Base-by-base conservation (phyloP, 2,113 vertebrate genomes). In the Sarotherodon lohbergeri region DNA sequence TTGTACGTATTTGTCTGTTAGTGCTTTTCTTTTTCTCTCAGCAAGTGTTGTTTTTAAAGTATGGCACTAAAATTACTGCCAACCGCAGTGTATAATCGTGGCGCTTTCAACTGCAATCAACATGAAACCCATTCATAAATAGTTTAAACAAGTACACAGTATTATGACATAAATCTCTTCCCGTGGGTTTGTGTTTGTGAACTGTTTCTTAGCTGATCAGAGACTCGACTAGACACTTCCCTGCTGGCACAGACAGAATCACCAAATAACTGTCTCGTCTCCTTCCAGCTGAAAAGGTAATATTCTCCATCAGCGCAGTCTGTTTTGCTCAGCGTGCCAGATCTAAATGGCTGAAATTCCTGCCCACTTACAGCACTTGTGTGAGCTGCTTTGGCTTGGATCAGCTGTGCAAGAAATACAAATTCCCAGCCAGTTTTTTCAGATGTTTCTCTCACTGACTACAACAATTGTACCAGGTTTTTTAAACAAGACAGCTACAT, bases 211-310 rank as follows among this genome's bases (percentile, higher is more conserved):
- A 83, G 46, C 56, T 68, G 73, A 82, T 89, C 61, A 81, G 63
- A 66, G 34, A 83, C 12, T 71, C 16, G 9, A 87, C 22, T 11
- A 86, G 82, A 83, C 82, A 54, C 24, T 56, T 87, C 66, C 81
- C 71, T 90, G 80, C 81, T 85, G 86, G 89, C 80, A 82, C 86
- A 83, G 61, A 89, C 73, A 79, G 46, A 88, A 63, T 80, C 66
- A 66, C 68, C 84, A 82, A 66, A 63, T 56, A 86, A 81, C 52
- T 54, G 87, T 73, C 83, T 92, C 22, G 13, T 46, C 41, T 91
- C 80, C 68, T 73, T 76, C 36, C 76, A 82, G 52, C 32, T 48
- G 17, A 81, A 88, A 86, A 79, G 83, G 85, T 80, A 84, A 82
- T 84, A 41, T 48, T 54, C 85, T 85, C 57, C 27, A 59, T 78